Base-by-base conservation (phyloP, 1,140 invertebrate genomes). In the Papilio xuthus region DNA sequence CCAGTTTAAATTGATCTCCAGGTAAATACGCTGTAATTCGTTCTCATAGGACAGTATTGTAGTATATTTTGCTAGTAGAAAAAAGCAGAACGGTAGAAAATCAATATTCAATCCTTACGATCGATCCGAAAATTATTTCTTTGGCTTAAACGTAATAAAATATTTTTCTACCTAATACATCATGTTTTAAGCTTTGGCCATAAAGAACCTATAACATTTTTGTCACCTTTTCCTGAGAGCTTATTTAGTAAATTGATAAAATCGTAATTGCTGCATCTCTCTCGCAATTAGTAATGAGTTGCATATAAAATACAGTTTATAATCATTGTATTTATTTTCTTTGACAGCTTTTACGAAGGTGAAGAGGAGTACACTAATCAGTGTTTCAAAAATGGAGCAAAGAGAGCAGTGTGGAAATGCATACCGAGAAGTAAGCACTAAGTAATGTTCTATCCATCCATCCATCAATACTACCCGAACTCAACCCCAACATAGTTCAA, bases 331-430 rank as follows among this genome's bases (percentile, higher is more conserved):
- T n/a, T 67, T 26, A 60, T 67, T 67, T 67, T 28, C 26, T 26
- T 0, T 67, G 4, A 15, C 75, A 86, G 83, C 47, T 80, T 83
- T 71, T 81, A 86, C n/a, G 87, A 85, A 26, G 79, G 79, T 20
- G 85, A 85, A 60, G 88, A 85, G 41, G 82, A 79, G 26, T 80
- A 78, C 20, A 89, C 82, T 47, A 88, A 87, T 53, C 78, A 53
- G 8, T 90, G 88, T 69, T 85, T 89, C 26, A 89, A 87, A 77
- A 86, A 88, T 56, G 87, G 89, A 4, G 90, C 89, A 0, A 90
- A 89, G 37, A 91, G 89, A 80, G 90, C 90, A 18, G 81, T 91
- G 23, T 91, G 90, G 90, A 91, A 91, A 82, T 91, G 90, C 80
- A 84, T 91, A 50, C 90, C 90, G 7, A 79, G 88, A 83, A 91